These are phyloP conservation scores for Nettapus auritus DNA, from an alignment of 2,113 vertebrate genomes.

Conservation along the genomic window DNA sequence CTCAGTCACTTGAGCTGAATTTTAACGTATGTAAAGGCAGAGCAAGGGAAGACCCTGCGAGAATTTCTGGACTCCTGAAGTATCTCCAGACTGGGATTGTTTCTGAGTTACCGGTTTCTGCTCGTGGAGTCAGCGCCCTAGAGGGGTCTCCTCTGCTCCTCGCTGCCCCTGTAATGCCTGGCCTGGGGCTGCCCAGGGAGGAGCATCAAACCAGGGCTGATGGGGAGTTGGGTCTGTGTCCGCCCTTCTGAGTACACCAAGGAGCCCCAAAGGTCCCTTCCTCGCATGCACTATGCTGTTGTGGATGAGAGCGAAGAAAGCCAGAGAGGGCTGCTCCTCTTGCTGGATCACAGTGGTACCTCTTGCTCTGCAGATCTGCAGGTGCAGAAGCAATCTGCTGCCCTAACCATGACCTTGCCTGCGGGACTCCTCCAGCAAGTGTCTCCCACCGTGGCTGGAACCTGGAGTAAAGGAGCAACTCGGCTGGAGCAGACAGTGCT, in stretches of 20 bases:
- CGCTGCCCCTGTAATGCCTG: fast-evolving
- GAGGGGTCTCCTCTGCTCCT: no score
- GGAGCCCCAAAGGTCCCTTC: neutral
- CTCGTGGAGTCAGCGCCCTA: neutral
- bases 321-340: neutral
- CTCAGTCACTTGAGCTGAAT: neutral
- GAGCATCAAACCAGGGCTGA: neutral
- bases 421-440: neutral
- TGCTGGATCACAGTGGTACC: neutral
- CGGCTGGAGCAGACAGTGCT: neutral
- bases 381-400: neutral
- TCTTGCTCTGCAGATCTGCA: neutral
- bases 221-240: neutral
- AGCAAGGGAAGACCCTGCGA: neutral
- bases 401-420: no score
- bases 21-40: neutral
- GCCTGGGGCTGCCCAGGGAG: fast-evolving
- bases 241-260: fast-evolving
- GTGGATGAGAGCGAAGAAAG: neutral
- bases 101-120: neutral
- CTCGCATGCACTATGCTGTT: fast-evolving
- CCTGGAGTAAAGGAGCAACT: neutral
- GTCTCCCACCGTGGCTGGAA: neutral
- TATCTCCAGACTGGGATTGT: fast-evolving
- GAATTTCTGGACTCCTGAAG: neutral